A percentile compares a stretch with the other conserved stretches of the same genome.
Conservation (phyloP, 1,140 invertebrate genomes). For the Euglossa dilemma region DNA sequence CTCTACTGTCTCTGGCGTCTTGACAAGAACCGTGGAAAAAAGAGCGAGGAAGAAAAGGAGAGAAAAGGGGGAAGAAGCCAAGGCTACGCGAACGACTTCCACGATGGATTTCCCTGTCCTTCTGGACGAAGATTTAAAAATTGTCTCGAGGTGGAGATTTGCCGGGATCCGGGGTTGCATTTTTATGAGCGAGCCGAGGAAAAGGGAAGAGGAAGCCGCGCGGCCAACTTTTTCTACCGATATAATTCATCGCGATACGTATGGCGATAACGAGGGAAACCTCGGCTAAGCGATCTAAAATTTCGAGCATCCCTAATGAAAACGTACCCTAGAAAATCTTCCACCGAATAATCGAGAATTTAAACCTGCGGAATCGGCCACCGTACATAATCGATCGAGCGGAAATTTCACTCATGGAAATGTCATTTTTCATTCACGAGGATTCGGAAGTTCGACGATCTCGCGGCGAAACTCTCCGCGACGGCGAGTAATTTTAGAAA, state of each 20-base stretch:
- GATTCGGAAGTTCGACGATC: no score
- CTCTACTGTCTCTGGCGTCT: constrained; percentile 38
- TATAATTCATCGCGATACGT: not conserved
- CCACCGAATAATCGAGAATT: not conserved
- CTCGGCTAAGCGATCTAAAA: not conserved
- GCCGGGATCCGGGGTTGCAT: constrained; percentile 3
- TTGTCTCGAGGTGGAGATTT: constrained; percentile 6
- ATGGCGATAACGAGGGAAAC: not conserved
- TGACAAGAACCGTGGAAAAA: constrained; percentile 16
- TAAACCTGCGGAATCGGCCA: not conserved
- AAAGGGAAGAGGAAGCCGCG: not conserved
- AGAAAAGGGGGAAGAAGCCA: no score
- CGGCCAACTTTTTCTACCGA: not conserved
- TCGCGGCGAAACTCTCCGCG: no score
- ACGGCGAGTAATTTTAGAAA: no score
- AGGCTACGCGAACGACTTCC: constrained; percentile 4
- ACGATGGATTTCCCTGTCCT: not conserved
- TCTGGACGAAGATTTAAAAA: constrained; percentile 2
- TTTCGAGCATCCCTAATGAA: no score
- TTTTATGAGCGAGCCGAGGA: not conserved
- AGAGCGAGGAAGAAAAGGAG: not conserved
- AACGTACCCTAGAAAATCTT: not conserved
- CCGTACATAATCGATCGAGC: not conserved
- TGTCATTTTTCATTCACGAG: not conserved
- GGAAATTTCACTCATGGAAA: not conserved